phyloP scores from a whole-genome alignment of 2,113 vertebrate genomes.

The Amia ocellicauda region DNA sequence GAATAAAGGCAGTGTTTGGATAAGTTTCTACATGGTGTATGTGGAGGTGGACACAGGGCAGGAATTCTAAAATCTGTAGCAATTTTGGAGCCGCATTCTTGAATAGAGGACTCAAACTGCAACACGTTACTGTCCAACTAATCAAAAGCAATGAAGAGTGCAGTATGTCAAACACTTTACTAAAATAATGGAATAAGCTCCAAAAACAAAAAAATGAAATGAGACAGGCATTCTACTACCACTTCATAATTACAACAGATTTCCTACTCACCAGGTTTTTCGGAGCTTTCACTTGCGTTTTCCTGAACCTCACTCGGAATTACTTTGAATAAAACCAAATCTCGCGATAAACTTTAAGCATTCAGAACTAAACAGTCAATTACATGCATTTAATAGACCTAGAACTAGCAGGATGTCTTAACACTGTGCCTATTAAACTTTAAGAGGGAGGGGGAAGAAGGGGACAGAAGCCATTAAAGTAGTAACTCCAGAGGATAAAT shows the following conservation, averaged over 20 bases:
- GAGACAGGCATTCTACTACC: conserved; percentile 24
- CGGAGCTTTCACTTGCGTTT: conserved; percentile 57
- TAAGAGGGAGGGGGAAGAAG: neutral
- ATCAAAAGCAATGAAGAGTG: neutral
- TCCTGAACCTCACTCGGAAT: conserved; percentile 71
- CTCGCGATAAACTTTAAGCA: conserved; percentile 57
- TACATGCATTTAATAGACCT: conserved; percentile 41
- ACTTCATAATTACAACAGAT: conserved; percentile 18
- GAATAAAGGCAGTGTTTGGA: too few relatives aligned
- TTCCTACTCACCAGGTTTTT: conserved; percentile 63
- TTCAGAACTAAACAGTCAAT: too few relatives aligned
- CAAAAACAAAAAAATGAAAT: conserved; percentile 22
- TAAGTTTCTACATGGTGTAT: too few relatives aligned
- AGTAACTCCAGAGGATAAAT: neutral
- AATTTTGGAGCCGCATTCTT: too few relatives aligned
- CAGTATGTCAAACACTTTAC: neutral
- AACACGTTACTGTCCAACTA: conserved; percentile 10
- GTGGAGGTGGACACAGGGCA: too few relatives aligned
- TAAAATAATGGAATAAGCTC: conserved; percentile 14
- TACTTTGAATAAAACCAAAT: conserved; percentile 71
- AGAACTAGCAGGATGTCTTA: neutral
- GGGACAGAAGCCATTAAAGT: neutral
- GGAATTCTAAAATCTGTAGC: too few relatives aligned
- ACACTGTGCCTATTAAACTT: neutral
- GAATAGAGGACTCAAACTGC: neutral